Evolutionary conservation across 2,797 vertebrate species (phyloP), one percentile per base, ranked within the genome.

Genomic region (Crenuchus spilurus): DNA sequence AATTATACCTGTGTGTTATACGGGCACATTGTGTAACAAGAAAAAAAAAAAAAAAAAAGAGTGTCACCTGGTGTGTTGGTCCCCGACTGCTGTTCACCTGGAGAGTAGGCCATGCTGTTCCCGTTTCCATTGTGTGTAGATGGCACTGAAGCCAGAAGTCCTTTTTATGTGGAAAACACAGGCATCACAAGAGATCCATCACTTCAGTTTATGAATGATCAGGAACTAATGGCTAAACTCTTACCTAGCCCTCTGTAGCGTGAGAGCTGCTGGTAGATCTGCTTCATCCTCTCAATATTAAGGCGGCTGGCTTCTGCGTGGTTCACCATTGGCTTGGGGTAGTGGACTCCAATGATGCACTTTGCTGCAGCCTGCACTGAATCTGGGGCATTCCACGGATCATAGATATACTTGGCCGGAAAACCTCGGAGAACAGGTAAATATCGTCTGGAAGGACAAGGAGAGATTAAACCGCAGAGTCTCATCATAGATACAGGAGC

Each of bases 71-170:
- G 80, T 70, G 69, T 80, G 70, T 84, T 91, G 84, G 84, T 85
- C 81, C 87, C 91, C 26, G 88, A 80, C 67, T 86, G 90, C 78
- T 92, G 90, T 79, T 92, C 92, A 75, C 88, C 90, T 2, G 86
- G 89, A 64, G 88, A 92, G 80, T 89, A 92, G 0, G 83, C 86
- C 88, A 93, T 91, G 79, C 89, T 90, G 1, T 80, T 91, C 4
- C 88, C 90, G 0, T 84, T 91, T 9, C 91, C 91, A 7, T 90
- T 92, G 37, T 81, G 82, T 58, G 89, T 91, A 76, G 91, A 92
- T 6, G 92, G 92, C 33, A 93, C 89, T 0, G 92, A 93, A 0
- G 92, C 91, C 68, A 93, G 75, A 65, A 93, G 87, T 70, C 92
- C 92, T 92, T 81, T 20, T 49, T 51, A 1, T 76, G 57, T 33